Evolutionary conservation across 2,888 invertebrate genomes (phyloP).

Genomic region (Danaus chrysippus): DNA sequence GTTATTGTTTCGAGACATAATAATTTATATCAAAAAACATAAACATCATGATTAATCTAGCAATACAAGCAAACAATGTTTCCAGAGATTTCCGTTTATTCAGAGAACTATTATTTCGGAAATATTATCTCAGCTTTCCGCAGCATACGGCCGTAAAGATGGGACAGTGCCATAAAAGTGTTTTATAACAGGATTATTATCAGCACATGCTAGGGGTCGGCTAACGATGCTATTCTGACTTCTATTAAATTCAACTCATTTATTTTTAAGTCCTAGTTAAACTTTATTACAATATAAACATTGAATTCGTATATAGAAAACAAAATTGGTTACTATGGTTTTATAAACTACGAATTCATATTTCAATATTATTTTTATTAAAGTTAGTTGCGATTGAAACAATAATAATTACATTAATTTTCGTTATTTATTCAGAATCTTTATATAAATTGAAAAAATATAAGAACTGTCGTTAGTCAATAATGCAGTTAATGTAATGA

Average conservation of each 20-base stretch:
- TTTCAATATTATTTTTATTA: slow-evolving; percentile 6
- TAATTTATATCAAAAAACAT: too few species aligned
- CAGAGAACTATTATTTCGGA: slow-evolving; percentile 9
- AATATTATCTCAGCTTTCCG: slow-evolving; percentile 17
- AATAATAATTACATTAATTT: too few species aligned
- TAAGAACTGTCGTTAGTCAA: too few species aligned
- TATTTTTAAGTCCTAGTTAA: neutral
- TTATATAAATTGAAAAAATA: too few species aligned
- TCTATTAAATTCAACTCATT: neutral
- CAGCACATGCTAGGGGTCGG: slow-evolving; percentile 19
- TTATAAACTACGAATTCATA: too few species aligned
- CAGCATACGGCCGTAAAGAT: slow-evolving; percentile 20
- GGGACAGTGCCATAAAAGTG: slow-evolving; percentile 30
- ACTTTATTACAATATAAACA: too few species aligned
- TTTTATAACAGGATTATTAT: slow-evolving; percentile 31
- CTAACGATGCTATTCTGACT: neutral
- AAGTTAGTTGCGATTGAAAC: neutral
- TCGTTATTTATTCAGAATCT: too few species aligned
- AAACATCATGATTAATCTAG: neutral
- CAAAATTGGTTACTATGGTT: too few species aligned
- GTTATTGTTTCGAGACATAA: too few species aligned
- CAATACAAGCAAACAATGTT: neutral
- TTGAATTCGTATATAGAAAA: too few species aligned
- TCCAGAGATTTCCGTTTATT: slow-evolving; percentile 15
- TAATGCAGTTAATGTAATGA: too few species aligned